Evolutionary conservation across 1,140 invertebrate genomes (phyloP).

Genomic region (Ceratitis capitata): DNA sequence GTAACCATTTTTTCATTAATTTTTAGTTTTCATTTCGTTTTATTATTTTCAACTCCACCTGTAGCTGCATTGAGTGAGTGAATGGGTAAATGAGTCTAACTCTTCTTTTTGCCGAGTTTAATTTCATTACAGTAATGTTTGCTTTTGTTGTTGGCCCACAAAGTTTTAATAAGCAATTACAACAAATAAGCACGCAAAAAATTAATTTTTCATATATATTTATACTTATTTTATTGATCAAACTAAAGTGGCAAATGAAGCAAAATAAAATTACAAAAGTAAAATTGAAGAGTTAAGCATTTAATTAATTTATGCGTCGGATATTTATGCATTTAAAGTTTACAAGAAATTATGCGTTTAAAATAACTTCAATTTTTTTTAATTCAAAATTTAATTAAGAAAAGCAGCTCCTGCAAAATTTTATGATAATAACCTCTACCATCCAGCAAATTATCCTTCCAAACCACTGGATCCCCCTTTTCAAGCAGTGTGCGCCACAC

Average conservation of each 20-base stretch:
- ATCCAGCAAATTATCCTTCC: no score
- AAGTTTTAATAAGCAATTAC: background rate
- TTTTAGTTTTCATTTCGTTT: background rate
- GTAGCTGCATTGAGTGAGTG: background rate
- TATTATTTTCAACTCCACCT: background rate
- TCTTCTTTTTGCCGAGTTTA: background rate
- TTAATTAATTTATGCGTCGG: conserved; percentile 13
- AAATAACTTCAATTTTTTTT: background rate
- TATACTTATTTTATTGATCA: conserved; percentile 34
- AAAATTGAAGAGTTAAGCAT: background rate
- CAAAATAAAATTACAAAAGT: background rate
- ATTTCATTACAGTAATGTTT: background rate
- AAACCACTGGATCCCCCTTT: no score
- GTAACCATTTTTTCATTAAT: no score
- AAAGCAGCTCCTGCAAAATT: no score
- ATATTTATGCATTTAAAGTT: background rate
- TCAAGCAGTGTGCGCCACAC: no score
- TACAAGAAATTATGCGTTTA: background rate
- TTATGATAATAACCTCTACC: no score
- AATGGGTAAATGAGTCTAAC: no score
- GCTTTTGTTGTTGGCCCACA: background rate
- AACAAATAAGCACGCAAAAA: background rate
- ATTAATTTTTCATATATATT: conserved; percentile 5
- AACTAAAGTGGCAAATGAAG: background rate
- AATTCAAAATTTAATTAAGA: background rate